Base-by-base conservation (phyloP, 2,113 vertebrate species). In the Cygnus buccinator region DNA sequence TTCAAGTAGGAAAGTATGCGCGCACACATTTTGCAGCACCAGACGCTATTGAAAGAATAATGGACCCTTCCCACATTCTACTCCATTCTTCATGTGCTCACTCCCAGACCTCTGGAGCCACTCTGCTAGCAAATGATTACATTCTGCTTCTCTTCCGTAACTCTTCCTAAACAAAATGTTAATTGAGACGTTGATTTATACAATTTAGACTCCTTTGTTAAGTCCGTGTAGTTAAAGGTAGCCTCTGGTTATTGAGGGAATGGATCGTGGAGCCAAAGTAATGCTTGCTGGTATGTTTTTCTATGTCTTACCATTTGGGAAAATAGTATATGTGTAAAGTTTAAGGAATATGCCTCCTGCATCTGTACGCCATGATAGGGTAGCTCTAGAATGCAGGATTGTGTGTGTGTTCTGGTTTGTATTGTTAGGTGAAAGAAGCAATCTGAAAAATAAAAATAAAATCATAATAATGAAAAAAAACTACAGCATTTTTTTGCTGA, bases 21-120 rank as follows among this genome's bases (percentile, higher is more conserved):
- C 91, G 88, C 84, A 63, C 95, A 73, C 96, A 89, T 72, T 97
- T 97, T 74, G 84, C 71, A 93, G 95, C 93, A 95, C 75, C 94
- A 97, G 97, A 96, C 72, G 0, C 94, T 96, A 97, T 97, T 97
- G 97, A 97, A 97, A 97, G 95, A 97, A 94, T 96, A 97, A 97
- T 92, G 96, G 94, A 94, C 87, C 92, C 87, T 97, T 97, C 95
- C 96, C 88, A 93, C 94, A 94, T 89, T 93, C 91, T 91, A 4
- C 81, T 92, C 80, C 77, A 90, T 96, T 97, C 95, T 95, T 96
- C 84, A 93, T 93, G 33, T 57, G 41, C 71, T 84, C 46, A 3
- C 65, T 94, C 88, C 57, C 88, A 95, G 96, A 95, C 91, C 75
- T 90, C 91, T 95, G 94, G 94, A 97, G 95, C 93, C 94, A 43